A percentile compares a stretch with the other conserved stretches of the same genome.
phyloP scores from a whole-genome alignment of 2,888 invertebrate species.

The Rhorus exstirpatorius region DNA sequence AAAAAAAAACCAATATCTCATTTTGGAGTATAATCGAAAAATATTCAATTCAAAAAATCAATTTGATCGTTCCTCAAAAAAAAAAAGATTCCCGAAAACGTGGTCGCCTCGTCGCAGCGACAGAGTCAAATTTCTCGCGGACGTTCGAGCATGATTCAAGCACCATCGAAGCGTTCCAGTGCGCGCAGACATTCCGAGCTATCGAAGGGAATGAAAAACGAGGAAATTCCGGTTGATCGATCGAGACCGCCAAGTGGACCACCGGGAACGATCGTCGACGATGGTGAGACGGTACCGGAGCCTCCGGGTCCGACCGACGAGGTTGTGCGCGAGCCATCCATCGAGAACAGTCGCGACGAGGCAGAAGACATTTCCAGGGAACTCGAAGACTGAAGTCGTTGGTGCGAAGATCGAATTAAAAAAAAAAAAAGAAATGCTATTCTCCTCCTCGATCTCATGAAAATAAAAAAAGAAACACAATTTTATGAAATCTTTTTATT shows the following conservation, averaged over 20 bases:
- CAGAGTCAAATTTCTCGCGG: slow-evolving; percentile 48
- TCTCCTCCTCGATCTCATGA: neutral
- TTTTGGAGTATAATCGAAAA: no score
- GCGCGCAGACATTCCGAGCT: slow-evolving; percentile 35
- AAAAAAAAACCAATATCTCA: neutral
- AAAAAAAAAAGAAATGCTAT: neutral
- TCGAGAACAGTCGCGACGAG: slow-evolving; percentile 6
- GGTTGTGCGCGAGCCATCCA: slow-evolving; percentile 29
- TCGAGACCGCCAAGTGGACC: slow-evolving; percentile 51
- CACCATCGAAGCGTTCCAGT: slow-evolving; percentile 45
- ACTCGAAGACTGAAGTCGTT: slow-evolving; percentile 12
- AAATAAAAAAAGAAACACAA: slow-evolving; percentile 48
- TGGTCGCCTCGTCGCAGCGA: slow-evolving; percentile 35
- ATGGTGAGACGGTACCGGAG: slow-evolving; percentile 42
- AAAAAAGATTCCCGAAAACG: slow-evolving; percentile 29
- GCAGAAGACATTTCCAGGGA: slow-evolving; percentile 25
- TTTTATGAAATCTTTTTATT: slow-evolving; percentile 79
- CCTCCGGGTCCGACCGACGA: slow-evolving; percentile 26
- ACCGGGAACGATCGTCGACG: slow-evolving; percentile 43
- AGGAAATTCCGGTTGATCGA: slow-evolving; percentile 18
- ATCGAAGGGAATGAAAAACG: slow-evolving; percentile 28
- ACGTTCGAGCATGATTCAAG: slow-evolving; percentile 51
- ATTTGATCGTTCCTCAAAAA: neutral
- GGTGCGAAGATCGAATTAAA: neutral
- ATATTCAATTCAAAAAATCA: no score